Evolutionary conservation across 2,888 invertebrate species (phyloP).

Genomic region (Nematopogon swammerdamellus): DNA sequence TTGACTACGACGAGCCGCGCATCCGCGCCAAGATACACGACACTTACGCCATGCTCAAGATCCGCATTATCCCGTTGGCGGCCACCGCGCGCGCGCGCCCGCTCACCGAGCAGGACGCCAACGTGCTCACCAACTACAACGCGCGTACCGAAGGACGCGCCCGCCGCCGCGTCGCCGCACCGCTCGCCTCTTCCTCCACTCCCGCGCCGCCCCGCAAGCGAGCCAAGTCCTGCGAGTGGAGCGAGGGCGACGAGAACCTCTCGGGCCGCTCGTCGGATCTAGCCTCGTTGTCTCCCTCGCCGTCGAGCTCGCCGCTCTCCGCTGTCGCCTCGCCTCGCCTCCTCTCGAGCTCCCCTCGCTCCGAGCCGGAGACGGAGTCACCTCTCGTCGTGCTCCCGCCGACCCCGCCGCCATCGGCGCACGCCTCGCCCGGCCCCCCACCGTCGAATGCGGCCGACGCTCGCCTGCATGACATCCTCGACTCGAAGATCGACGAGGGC

Average conservation of each 20-base stretch:
- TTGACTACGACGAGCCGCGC: slow-evolving; percentile 46
- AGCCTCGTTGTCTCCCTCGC: not conserved
- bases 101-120: slow-evolving; percentile 49
- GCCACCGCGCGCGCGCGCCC: slow-evolving; percentile 45
- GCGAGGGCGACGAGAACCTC: slow-evolving; percentile 40
- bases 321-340: not conserved
- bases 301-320: not conserved
- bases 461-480: slow-evolving; percentile 43
- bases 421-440: slow-evolving; percentile 36
- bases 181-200: slow-evolving; percentile 9
- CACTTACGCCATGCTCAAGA: slow-evolving; percentile 47
- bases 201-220: slow-evolving; percentile 21
- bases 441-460: slow-evolving; percentile 45
- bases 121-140: slow-evolving; percentile 49
- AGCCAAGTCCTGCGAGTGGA: slow-evolving; percentile 44
- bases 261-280: not conserved
- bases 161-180: not conserved
- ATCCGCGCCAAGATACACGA: slow-evolving; percentile 49
- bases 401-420: slow-evolving; percentile 45
- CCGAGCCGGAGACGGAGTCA: slow-evolving; percentile 3
- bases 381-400: slow-evolving; percentile 32
- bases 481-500: slow-evolving; percentile 51
- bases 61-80: slow-evolving; percentile 46
- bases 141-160: slow-evolving; percentile 27
- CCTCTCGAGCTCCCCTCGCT: too few species aligned